Conservation (phyloP, 2,888 invertebrate genomes). For the Xestobium rufovillosum region DNA sequence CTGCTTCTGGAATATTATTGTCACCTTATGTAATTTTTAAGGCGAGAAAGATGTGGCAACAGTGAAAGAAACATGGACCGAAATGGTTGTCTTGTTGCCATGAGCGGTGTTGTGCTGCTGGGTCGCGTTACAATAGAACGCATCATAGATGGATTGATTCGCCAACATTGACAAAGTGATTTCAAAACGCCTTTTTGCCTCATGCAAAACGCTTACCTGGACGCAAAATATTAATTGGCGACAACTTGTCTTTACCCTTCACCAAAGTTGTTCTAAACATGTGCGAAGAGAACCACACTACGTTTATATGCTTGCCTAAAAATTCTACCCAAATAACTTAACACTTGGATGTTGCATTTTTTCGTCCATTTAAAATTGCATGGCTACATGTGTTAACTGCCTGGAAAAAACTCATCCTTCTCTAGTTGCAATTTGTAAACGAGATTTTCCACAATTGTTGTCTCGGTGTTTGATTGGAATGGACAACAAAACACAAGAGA, state of each 20-base stretch:
- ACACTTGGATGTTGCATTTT: neutral
- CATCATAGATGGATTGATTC: conserved; percentile 13
- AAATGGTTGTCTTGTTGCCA: conserved; percentile 17
- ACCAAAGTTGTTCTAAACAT: conserved; percentile 13
- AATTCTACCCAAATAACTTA: conserved; percentile 13
- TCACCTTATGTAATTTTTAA: conserved; percentile 36
- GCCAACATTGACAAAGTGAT: conserved; percentile 18
- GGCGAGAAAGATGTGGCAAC: conserved; percentile 4
- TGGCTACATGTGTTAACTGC: neutral
- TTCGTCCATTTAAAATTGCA: conserved; percentile 1
- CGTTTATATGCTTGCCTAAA: conserved; percentile 13
- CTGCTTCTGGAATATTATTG: conserved; percentile 31
- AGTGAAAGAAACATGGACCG: conserved; percentile 31
- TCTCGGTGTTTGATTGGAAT: too few relatives aligned
- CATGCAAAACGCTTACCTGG: conserved; percentile 17
- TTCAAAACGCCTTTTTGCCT: conserved; percentile 17
- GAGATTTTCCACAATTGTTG: too few relatives aligned
- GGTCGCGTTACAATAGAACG: conserved; percentile 17
- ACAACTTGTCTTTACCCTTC: conserved; percentile 17
- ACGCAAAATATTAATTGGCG: conserved; percentile 19
- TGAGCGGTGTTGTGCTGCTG: conserved; percentile 12
- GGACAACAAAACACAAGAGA: too few relatives aligned
- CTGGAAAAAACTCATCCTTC: too few relatives aligned
- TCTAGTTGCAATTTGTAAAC: too few relatives aligned
- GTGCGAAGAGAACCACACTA: conserved; percentile 9